Evolutionary conservation across 1,140 invertebrate species (phyloP), one percentile per base, ranked within the genome.

Genomic region (Calephelis virginiensis): DNA sequence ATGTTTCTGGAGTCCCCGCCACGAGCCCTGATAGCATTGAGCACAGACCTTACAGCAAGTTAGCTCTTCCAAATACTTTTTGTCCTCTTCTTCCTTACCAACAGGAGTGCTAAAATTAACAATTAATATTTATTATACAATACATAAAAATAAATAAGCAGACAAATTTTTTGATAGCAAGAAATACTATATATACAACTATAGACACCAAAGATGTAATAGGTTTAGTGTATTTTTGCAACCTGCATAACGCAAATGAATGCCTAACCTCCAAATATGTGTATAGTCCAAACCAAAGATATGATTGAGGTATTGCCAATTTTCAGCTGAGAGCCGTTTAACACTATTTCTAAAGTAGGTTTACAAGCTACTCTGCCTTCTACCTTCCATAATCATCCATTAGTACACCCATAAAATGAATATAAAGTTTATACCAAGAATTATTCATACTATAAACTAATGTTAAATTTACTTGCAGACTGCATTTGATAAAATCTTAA

Each of bases 11-110:
- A 67, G 60, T 10, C 78, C 80, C 0, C 82, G 67, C 81, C 82
- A 85, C 0, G 83, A 86, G 0, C 72, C 68, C 68, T 89, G 86
- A 67, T 80, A 87, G 73, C 86, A 89, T 0, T 77, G 77, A 0
- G 76, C 78, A 40, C 86, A 89, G 48, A 81, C 73, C 14, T 73
- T 77, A 64, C 77, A 80, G 28, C 73, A 74, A 0, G 70, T 70
- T n/a, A 82, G 10, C 61, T 87, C 83, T 56, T 78, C 72, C n/a
- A 86, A 62, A 43, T 80, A 82, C 49, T 73, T 77, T 61, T 74
- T 81, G 0, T 75, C 68, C 0, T 78, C 72, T 8, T 74, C 71
- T 7, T 66, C 64, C 9, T 49, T 38, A 0, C 45, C 64, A 11
- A 13, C 8, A 2, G 46, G n/a, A 0, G 68, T 66, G 53, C 76